Evolutionary conservation across 2,113 vertebrate genomes (phyloP).

Genomic region (Ammospiza nelsoni): DNA sequence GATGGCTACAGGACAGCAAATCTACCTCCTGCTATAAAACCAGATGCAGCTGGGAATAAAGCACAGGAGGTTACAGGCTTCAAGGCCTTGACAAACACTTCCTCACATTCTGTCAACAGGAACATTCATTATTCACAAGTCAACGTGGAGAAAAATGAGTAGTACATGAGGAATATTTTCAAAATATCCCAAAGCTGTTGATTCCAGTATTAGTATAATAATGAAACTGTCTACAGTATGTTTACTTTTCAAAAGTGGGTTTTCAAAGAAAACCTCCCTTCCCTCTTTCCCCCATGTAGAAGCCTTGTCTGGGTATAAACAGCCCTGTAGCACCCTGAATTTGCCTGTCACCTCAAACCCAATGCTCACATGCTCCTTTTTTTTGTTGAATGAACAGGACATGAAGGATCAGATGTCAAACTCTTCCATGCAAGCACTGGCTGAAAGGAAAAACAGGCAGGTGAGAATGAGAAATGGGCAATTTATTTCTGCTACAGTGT

Average conservation of each 20-base stretch:
- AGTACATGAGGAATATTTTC: background rate
- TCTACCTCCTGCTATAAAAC: background rate
- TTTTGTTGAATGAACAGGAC: conserved; percentile 76
- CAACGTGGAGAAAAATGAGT: background rate
- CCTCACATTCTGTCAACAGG: background rate
- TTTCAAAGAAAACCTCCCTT: background rate
- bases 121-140: background rate
- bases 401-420: conserved; percentile 98
- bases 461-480: conserved; percentile 64
- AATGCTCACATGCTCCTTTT: background rate
- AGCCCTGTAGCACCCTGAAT: background rate
- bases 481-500: background rate
- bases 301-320: background rate
- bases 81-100: background rate
- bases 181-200: background rate
- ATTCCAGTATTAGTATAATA: background rate
- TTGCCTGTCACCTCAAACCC: background rate
- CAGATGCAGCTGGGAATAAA: background rate
- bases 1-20: background rate
- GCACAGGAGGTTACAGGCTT: background rate
- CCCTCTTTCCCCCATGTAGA: background rate
- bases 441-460: conserved; percentile 89
- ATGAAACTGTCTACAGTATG: background rate
- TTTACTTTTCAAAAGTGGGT: background rate
- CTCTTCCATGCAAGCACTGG: conserved; percentile 79